Conservation (phyloP, 1,140 invertebrate genomes). For the Drosophila equinoxialis region DNA sequence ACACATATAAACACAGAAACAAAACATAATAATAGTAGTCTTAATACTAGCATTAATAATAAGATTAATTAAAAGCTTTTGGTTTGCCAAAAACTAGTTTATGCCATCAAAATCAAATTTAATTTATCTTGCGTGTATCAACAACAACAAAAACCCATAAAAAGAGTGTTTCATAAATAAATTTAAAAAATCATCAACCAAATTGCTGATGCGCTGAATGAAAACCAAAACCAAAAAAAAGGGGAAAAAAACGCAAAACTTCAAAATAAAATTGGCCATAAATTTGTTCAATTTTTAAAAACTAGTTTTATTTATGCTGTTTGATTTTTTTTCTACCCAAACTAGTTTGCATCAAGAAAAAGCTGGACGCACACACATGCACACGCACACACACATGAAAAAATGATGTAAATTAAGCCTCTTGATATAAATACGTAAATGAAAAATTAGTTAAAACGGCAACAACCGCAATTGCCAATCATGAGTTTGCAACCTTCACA, state of each 20-base stretch:
- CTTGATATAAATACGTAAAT: slow-evolving; percentile 67
- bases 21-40: slow-evolving; percentile 1
- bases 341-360: slow-evolving; percentile 58
- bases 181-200: slow-evolving; percentile 20
- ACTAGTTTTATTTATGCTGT: slow-evolving; percentile 44
- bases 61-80: slow-evolving; percentile 14
- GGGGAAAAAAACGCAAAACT: slow-evolving; percentile 1
- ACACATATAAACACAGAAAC: neutral
- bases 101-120: slow-evolving; percentile 11
- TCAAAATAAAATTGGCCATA: slow-evolving; percentile 46
- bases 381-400: slow-evolving; percentile 22
- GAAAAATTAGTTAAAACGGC: slow-evolving; percentile 72
- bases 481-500: slow-evolving; percentile 62
- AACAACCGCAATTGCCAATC: slow-evolving; percentile 37
- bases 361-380: slow-evolving; percentile 24
- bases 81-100: slow-evolving; percentile 14
- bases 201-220: slow-evolving; percentile 17
- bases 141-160: slow-evolving; percentile 10
- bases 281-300: slow-evolving; percentile 48
- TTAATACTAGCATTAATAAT: slow-evolving; percentile 7
- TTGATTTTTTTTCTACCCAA: slow-evolving; percentile 26
- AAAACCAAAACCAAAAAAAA: neutral
- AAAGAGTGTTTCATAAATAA: slow-evolving; percentile 17
- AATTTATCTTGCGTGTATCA: slow-evolving; percentile 12
- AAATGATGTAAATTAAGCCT: slow-evolving; percentile 64